Percentiles rank a stretch among this genome's conserved stretches.
phyloP scores from a whole-genome alignment of 2,113 vertebrate genomes.

The Thunnus thynnus region DNA sequence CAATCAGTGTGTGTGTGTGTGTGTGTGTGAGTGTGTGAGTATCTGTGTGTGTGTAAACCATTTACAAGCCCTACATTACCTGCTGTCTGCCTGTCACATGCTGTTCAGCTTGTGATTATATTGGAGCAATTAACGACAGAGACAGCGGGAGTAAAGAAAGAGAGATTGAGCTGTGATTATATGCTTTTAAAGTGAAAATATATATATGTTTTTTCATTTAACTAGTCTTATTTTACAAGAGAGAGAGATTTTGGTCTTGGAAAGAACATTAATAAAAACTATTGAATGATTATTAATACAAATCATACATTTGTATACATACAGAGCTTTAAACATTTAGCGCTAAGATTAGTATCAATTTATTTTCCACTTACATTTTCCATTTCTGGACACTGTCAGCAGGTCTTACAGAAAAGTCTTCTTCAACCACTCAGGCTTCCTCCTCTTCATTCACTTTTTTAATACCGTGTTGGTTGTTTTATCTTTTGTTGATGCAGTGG shows the following conservation, averaged over 20 bases:
- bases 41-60: slow-evolving; percentile 37
- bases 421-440: slow-evolving; percentile 5
- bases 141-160: not conserved
- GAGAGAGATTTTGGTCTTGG: too few species aligned
- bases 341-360: slow-evolving; percentile 24
- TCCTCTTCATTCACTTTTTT: slow-evolving; percentile 55
- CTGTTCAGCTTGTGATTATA: slow-evolving; percentile 4
- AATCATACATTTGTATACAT: not conserved
- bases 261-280: too few species aligned
- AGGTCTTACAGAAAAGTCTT: slow-evolving; percentile 12
- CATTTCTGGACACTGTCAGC: slow-evolving; percentile 29
- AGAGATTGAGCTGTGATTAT: not conserved
- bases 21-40: slow-evolving; percentile 30
- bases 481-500: slow-evolving; percentile 60
- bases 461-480: slow-evolving; percentile 38
- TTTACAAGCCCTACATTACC: slow-evolving; percentile 36
- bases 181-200: not conserved
- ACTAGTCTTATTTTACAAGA: too few species aligned
- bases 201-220: too few species aligned
- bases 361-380: slow-evolving; percentile 46
- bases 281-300: too few species aligned
- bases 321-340: slow-evolving; percentile 12
- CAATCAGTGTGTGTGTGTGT: slow-evolving; percentile 42
- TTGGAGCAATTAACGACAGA: slow-evolving; percentile 26
- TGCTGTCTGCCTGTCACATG: slow-evolving; percentile 35